Percentiles rank a stretch among this genome's conserved stretches.
phyloP scores from a whole-genome alignment of 2,113 vertebrate species.

The Progne subis region DNA sequence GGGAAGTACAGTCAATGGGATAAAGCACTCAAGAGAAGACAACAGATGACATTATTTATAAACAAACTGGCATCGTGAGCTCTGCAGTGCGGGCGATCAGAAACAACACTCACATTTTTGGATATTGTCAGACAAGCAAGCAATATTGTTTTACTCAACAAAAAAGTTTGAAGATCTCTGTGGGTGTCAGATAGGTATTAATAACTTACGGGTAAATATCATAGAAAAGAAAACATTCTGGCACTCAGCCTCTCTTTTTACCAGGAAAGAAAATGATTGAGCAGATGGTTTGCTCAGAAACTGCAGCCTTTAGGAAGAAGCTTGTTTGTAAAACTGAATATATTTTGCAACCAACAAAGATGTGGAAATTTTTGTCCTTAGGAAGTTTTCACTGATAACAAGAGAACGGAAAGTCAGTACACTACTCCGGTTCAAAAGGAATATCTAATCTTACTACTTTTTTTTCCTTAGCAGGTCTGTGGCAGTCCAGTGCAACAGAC shows the following conservation, averaged over 20 bases:
- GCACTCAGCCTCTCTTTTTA: neutral
- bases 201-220: constrained; percentile 8
- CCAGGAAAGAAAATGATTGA: constrained; percentile 4
- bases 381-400: neutral
- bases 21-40: neutral
- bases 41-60: constrained; percentile 35
- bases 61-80: neutral
- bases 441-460: neutral
- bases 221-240: neutral
- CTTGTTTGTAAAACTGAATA: constrained; percentile 35
- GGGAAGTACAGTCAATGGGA: neutral
- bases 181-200: constrained; percentile 4
- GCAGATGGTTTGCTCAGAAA: constrained; percentile 53
- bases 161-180: neutral
- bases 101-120: neutral
- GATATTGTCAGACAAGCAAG: neutral
- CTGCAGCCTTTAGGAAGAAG: constrained; percentile 17
- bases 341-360: constrained; percentile 31
- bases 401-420: neutral
- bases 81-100: neutral
- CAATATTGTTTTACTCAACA: neutral
- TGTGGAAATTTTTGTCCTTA: neutral
- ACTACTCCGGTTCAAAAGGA: neutral
- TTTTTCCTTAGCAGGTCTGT: neutral
- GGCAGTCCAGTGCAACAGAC: neutral